Evolutionary conservation across 2,797 vertebrate species (phyloP).

Genomic region (Alectoris magna): DNA sequence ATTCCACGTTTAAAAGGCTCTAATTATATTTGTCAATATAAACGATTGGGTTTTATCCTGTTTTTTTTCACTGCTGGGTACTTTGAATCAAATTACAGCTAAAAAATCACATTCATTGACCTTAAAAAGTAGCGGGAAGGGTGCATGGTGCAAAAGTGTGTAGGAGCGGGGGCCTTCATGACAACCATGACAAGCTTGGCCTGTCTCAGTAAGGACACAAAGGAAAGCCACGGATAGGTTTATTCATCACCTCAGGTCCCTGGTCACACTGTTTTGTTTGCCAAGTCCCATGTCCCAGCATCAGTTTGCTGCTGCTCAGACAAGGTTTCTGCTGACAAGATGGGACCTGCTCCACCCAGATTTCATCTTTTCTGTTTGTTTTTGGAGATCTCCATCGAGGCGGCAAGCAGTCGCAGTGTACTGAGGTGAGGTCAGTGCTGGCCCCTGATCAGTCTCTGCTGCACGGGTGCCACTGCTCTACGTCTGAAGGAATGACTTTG

Average conservation of each 20-base stretch:
- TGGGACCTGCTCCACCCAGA: not conserved
- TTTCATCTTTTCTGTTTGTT: not conserved
- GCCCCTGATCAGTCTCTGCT: not conserved
- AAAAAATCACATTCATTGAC: not conserved
- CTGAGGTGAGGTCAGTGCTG: not conserved
- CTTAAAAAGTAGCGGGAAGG: not conserved
- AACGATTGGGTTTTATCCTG: not conserved
- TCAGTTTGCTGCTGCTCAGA: fast-evolving
- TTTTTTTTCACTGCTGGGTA: not conserved
- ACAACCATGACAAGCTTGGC: not conserved
- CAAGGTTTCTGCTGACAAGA: not conserved
- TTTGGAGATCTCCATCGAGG: not conserved
- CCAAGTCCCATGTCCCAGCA: not conserved
- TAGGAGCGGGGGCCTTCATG: not conserved
- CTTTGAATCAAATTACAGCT: not conserved
- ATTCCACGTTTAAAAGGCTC: not conserved
- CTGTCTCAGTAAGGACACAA: fast-evolving
- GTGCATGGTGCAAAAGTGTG: not conserved
- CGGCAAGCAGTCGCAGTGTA: not conserved
- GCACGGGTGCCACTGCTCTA: not conserved
- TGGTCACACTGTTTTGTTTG: not conserved
- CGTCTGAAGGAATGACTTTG: not conserved
- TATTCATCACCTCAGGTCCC: not conserved
- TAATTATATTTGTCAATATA: not conserved
- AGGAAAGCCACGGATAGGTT: not conserved